A percentile compares a stretch with the other conserved stretches of the same genome.
Evolutionary conservation across 2,888 invertebrate genomes (phyloP).

Genomic region (Morpho deidamia): DNA sequence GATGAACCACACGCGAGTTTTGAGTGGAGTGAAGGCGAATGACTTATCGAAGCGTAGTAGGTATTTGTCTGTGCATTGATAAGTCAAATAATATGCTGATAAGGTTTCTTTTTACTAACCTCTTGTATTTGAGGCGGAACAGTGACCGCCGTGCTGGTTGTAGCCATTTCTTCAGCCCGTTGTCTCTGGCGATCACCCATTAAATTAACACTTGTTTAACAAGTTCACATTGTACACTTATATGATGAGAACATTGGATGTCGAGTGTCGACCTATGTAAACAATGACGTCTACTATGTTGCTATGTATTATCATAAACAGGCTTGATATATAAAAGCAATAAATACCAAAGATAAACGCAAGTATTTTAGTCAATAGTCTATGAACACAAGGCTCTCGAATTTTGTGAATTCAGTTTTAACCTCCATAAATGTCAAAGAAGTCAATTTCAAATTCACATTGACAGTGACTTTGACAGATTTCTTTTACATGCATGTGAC

Average conservation of each 20-base stretch:
- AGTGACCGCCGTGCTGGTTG: slow-evolving; percentile 63
- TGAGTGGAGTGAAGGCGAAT: neutral
- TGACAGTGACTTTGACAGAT: neutral
- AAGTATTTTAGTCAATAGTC: too few species aligned
- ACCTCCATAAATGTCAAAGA: neutral
- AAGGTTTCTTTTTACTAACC: slow-evolving; percentile 41
- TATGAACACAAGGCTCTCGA: slow-evolving; percentile 1
- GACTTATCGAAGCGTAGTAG: neutral
- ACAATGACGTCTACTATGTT: slow-evolving; percentile 7
- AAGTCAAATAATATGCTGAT: neutral
- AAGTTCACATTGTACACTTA: slow-evolving; percentile 33
- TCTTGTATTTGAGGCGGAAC: slow-evolving; percentile 58
- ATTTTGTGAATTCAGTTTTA: neutral
- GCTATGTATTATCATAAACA: slow-evolving; percentile 4
- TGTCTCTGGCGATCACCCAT: slow-evolving; percentile 58
- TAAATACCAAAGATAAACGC: neutral
- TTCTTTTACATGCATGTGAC: too few species aligned
- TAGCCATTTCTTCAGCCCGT: slow-evolving; percentile 61
- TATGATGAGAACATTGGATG: neutral
- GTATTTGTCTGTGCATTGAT: too few species aligned
- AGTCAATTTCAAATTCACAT: slow-evolving; percentile 12
- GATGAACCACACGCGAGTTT: neutral
- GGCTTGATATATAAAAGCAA: slow-evolving; percentile 3
- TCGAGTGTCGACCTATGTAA: neutral
- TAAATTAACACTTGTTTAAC: slow-evolving; percentile 29